Evolutionary conservation across 1,140 invertebrate genomes (phyloP), one percentile per base, ranked within the genome.

Genomic region (Druon quercuslanigerum): DNA sequence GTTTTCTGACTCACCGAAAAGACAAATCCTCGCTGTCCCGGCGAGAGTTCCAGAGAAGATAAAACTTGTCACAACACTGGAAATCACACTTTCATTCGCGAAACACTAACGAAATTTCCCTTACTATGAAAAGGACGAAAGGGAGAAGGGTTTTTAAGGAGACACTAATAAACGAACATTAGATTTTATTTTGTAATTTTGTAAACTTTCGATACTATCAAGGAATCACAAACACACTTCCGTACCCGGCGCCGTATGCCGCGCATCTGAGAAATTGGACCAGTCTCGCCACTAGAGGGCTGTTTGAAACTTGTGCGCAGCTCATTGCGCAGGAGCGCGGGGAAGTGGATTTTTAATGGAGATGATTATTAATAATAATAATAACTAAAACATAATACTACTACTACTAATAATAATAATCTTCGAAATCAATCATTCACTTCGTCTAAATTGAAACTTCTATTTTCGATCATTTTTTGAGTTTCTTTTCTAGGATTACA

Each of bases 231-330:
- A 57, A 3, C 25, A 25, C 40, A 72, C 51, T 20, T 46, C 76
- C 76, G 12, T 80, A 60, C 57, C 52, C 76, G 70, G 72, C 73
- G 78, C 83, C 73, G 84, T 85, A 82, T 83, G 82, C 78, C 80
- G 83, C 83, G 83, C 83, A 76, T 85, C 82, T 85, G 78, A 17
- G 74, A 57, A 56, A 4, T 60, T 60, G 16, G 4, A 46, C 40
- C 50, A 66, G 11, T 33, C 51, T 72, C 51, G 16, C 33, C 16
- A 77, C 46, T 17, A 50, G 70, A 16, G 56, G 33, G 66, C 25
- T 13, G 25, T 25, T n/a, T 13, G 9, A 56, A 8, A 40, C 51
- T 73, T 54, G 73, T 16, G 51, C 50, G 8, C 1, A 9, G 6
- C 20, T 40, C 14, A 25, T 11, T 12, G 57, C 57, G 20, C 57